Percentiles rank a stretch among this genome's conserved stretches.
Conservation (phyloP, 2,113 vertebrate genomes). For the Rafetus swinhoei region DNA sequence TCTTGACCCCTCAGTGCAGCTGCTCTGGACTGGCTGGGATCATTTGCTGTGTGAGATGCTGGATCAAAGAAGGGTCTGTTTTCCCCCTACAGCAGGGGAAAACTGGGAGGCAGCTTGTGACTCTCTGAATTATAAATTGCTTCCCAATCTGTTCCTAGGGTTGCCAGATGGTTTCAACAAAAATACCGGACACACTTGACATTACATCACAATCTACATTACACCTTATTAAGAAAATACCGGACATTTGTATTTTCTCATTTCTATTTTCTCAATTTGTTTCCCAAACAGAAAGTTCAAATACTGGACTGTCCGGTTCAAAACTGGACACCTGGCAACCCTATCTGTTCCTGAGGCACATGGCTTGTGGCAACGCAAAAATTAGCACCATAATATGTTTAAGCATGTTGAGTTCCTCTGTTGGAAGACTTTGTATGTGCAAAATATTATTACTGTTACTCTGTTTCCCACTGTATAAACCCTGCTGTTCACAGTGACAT, state of each 20-base stretch:
- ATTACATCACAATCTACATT: too few relatives aligned
- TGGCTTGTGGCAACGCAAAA: background rate
- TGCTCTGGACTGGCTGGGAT: accelerated
- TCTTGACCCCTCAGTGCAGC: background rate
- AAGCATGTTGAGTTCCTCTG: accelerated
- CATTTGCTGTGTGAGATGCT: accelerated
- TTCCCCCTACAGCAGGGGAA: background rate
- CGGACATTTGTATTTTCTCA: too few relatives aligned
- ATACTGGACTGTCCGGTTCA: too few relatives aligned
- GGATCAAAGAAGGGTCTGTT: accelerated
- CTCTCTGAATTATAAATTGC: accelerated
- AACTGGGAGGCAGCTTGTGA: background rate
- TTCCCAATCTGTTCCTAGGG: background rate
- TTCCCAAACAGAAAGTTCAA: too few relatives aligned
- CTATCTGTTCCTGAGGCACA: background rate
- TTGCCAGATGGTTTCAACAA: too few relatives aligned
- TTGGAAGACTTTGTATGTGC: background rate
- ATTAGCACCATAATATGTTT: accelerated
- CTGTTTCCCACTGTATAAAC: background rate
- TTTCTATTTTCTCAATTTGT: too few relatives aligned
- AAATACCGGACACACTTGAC: too few relatives aligned
- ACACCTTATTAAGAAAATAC: too few relatives aligned
- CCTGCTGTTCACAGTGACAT: background rate
- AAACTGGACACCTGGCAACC: background rate
- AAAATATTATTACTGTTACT: background rate